Evolutionary conservation across 2,888 invertebrate species (phyloP), one percentile per base, ranked within the genome.

Genomic region (Rhamnusium bicolor): DNA sequence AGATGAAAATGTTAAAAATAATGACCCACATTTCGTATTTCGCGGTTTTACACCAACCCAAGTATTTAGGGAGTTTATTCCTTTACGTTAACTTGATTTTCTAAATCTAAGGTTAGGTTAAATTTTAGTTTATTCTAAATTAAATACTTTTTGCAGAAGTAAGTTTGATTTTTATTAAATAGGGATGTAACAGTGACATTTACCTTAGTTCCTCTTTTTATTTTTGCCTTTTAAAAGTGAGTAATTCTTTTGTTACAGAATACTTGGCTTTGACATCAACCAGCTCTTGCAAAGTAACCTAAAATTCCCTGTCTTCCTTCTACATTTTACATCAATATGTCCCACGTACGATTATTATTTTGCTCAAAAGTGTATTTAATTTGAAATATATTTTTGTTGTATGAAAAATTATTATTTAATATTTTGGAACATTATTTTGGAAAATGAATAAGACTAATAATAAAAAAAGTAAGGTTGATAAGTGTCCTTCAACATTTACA

Each of bases 361-460:
- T 63, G 69, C 69, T 68, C 61, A 49, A 70, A 69, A 32, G 19
- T 47, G 58, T 71, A 69, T 73, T 62, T 53, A 63, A 58, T 60
- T 70, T 72, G 49, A 72, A 74, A 72, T 53, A 46, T 61, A 68
- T 29, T 56, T 56, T 63, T 72, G 72, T 72, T 71, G 74, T 77
- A 72, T 71, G 62, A 68, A 68, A 46, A 62, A 68, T 56, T 62
- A 27, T 54, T 69, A 61, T 56, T 21, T 65, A 29, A 63, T 71
- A 46, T 40, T 47, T n/a, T 71, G 24, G 21, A 40, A 24, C 21
- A 46, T 47, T 54, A 65, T 16, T 56, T 72, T 63, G 71, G 70
- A 82, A 80, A 75, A 83, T 83, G 83, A 82, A 80, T 79, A 79
- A 82, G 62, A 78, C 76, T 70, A 72, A 72, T 68, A 82, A 79